Evolutionary conservation across 2,797 vertebrate genomes (phyloP), one percentile per base, ranked within the genome.

Genomic region (Geotrypetes seraphini): DNA sequence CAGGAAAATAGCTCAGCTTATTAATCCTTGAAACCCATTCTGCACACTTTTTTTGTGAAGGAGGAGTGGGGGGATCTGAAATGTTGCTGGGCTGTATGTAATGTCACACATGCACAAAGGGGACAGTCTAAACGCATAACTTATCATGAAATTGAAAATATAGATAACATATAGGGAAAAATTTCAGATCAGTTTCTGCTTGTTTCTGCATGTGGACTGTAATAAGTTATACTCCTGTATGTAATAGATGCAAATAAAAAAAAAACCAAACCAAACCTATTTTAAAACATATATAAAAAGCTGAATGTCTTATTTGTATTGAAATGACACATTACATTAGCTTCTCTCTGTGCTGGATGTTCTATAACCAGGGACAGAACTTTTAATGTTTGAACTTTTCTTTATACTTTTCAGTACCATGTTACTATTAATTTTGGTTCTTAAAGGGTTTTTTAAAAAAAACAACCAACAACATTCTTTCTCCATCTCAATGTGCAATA

Each of bases 201-300:
- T 82, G 75, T 87, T 83, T 64, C 77, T 91, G 91, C 90, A 94
- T 92, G 90, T 84, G 74, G 70, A 51, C 75, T 53, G 55, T 69
- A 80, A 79, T 63, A 73, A 56, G 59, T 79, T 82, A 73, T 71
- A 81, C 79, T 82, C 63, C 69, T 84, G 75, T 85, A 81, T 70
- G 81, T 78, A 78, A 83, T 81, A 79, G 85, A 68, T 81, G 63
- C 75, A 66, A 72, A 70, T 43, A 53, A n/a, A 63, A 57, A 56
- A 67, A 33, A 33, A 57, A n/a, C n/a, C n/a, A n/a, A n/a, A n/a
- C n/a, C n/a, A n/a, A n/a, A n/a, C n/a, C 44, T 61, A 52, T 59
- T 62, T 63, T 58, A 64, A 69, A 53, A 37, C 56, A 50, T 43
- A 66, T 54, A 66, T 69, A 65, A 78, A 71, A 77, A 69, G 73